phyloP scores from a whole-genome alignment of 2,797 vertebrate genomes.

The Gallirallus australis region DNA sequence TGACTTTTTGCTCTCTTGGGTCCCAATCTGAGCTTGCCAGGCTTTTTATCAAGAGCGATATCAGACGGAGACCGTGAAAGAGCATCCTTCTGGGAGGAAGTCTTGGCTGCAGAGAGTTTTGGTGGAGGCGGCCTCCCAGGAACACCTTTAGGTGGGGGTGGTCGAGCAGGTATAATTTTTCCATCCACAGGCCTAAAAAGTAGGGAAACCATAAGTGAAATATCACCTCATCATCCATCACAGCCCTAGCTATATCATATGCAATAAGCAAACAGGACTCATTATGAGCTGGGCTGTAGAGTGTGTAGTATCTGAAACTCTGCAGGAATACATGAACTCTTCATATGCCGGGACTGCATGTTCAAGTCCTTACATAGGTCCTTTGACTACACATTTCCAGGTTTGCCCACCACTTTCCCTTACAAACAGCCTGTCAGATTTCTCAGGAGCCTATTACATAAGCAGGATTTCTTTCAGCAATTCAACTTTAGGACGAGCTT shows the following conservation, averaged over 20 bases:
- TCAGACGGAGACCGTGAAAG: conserved; percentile 76
- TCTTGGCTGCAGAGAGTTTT: conserved; percentile 72
- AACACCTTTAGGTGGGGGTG: conserved; percentile 82
- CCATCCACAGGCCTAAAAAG: conserved; percentile 79
- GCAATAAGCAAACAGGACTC: background rate
- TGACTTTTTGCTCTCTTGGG: conserved; percentile 80
- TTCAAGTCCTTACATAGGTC: background rate
- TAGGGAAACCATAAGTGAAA: background rate
- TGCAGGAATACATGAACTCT: background rate
- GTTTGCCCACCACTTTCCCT: background rate
- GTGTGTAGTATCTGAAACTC: background rate
- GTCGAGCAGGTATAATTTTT: conserved; percentile 83
- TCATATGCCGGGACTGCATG: background rate
- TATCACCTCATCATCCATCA: background rate
- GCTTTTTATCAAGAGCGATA: conserved; percentile 71
- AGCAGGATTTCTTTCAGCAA: background rate
- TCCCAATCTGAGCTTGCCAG: conserved; percentile 59
- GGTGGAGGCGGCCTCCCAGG: conserved; percentile 91
- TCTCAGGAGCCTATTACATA: background rate
- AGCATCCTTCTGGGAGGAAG: conserved; percentile 70
- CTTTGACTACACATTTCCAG: background rate
- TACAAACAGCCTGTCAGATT: background rate
- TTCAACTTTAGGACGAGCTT: background rate
- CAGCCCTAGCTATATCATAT: background rate
- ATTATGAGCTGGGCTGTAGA: background rate